phyloP scores from a whole-genome alignment of 2,797 vertebrate species.

The Remorina albescens region DNA sequence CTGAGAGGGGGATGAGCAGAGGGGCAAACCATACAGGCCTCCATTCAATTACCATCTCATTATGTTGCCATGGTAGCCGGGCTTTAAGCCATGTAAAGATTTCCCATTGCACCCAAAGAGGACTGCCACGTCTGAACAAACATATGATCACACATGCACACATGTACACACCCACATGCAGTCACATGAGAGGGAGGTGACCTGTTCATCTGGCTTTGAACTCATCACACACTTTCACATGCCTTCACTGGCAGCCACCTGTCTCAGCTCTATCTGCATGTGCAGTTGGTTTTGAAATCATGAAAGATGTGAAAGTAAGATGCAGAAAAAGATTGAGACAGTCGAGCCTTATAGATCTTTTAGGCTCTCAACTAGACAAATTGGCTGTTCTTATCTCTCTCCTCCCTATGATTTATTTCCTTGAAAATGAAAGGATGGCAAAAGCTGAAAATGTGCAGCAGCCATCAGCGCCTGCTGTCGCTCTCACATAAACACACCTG shows the following conservation, averaged over 20 bases:
- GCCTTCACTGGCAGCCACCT: conserved; percentile 28
- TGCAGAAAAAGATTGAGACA: neutral
- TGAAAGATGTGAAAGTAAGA: neutral
- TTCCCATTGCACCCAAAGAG: conserved; percentile 60
- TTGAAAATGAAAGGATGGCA: conserved; percentile 14
- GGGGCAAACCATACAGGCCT: conserved; percentile 75
- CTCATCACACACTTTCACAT: conserved; percentile 41
- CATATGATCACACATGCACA: conserved; percentile 13
- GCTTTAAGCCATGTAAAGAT: conserved; percentile 69
- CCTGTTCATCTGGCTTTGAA: conserved; percentile 59
- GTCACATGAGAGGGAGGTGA: conserved; percentile 44
- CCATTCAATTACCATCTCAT: conserved; percentile 86
- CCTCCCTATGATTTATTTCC: neutral
- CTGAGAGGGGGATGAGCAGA: conserved; percentile 50
- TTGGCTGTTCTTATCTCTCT: conserved; percentile 1
- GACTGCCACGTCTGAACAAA: conserved; percentile 48
- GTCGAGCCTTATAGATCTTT: conserved; percentile 16
- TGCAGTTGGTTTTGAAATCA: neutral
- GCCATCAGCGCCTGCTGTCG: neutral
- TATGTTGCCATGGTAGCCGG: conserved; percentile 81
- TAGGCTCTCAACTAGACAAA: conserved; percentile 21
- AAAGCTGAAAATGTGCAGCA: neutral
- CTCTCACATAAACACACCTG: conserved; percentile 37
- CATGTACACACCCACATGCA: neutral
- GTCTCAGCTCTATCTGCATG: conserved; percentile 19